Base-by-base conservation (phyloP, 2,888 invertebrate species). In the Lithosia quadra region DNA sequence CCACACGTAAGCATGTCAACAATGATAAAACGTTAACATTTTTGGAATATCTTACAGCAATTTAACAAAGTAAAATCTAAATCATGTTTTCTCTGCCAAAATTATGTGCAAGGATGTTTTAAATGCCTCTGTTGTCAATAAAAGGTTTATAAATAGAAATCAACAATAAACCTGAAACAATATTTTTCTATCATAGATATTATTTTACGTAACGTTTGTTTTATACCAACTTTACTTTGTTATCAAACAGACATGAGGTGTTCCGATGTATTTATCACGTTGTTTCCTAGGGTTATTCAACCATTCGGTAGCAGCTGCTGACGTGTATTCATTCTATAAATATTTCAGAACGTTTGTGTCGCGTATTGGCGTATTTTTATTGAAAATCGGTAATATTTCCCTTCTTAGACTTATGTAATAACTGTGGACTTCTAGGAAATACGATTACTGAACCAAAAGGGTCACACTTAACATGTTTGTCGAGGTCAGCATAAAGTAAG, bases 211-310 rank as follows among this genome's bases (percentile, higher is more conserved):
- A 76, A 70, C 64, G 21, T 39, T 67, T 68, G 62, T 72, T 66
- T 67, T 72, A 75, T 75, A 15, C 22, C 55, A 55, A 69, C 57
- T 69, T 21, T 58, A 58, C 60, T 68, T 74, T 76, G 75, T 81
- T 82, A 72, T 79, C 75, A 78, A 71, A 77, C 65, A 73, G 22
- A 68, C 63, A 59, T 68, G 57, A 28, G 63, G 61, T 34, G 58
- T 67, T 71, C 69, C 69, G 65, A 49, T 71, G 70, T 62, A 70
- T 74, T 72, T 75, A 72, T 72, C 69, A 71, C 77, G 71, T 72
- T 84, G 78, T 83, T 77, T 79, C 78, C 80, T 86, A 85, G 85
- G 90, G 90, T 90, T 91, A 90, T 92, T 91, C 89, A 92, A 92
- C 90, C 85, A 87, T 71, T 71, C 74, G 71, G 83, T 83, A 79